Percentiles rank a stretch among this genome's conserved stretches.
phyloP scores from a whole-genome alignment of 2,888 invertebrate genomes.

The Stenolophus ochropezus region DNA sequence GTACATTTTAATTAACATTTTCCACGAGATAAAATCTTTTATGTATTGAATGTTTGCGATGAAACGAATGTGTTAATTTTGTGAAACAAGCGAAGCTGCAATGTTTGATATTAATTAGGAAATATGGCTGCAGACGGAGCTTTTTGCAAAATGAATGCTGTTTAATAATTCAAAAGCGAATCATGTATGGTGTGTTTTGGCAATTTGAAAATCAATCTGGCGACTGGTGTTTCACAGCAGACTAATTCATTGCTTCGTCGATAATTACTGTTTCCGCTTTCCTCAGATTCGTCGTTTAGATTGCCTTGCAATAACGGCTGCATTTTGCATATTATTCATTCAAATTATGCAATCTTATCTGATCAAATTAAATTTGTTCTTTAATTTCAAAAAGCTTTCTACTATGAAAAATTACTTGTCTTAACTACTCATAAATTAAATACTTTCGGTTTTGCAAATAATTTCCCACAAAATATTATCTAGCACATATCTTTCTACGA shows the following conservation, averaged over 20 bases:
- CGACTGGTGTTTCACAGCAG: not conserved
- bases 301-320: slow-evolving; percentile 14
- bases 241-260: slow-evolving; percentile 18
- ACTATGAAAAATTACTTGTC: slow-evolving; percentile 21
- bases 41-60: not conserved
- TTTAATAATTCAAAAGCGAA: slow-evolving; percentile 32
- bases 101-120: slow-evolving; percentile 7
- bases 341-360: slow-evolving; percentile 30
- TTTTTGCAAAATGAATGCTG: slow-evolving; percentile 2
- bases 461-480: too few relatives aligned
- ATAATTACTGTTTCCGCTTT: slow-evolving; percentile 30
- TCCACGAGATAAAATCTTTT: too few relatives aligned
- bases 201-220: slow-evolving; percentile 16
- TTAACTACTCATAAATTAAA: too few relatives aligned
- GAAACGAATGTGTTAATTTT: not conserved
- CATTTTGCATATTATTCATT: slow-evolving; percentile 40
- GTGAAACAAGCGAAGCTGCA: not conserved
- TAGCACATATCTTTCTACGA: too few relatives aligned
- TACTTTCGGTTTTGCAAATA: too few relatives aligned
- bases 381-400: slow-evolving; percentile 15
- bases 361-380: slow-evolving; percentile 3
- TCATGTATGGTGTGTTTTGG: not conserved
- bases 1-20: too few relatives aligned
- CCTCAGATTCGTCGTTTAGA: slow-evolving; percentile 31
- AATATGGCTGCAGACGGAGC: not conserved